Percentiles rank a stretch among this genome's conserved stretches.
phyloP scores from a whole-genome alignment of 2,888 invertebrate species.

The Microctonus hyperodae region DNA sequence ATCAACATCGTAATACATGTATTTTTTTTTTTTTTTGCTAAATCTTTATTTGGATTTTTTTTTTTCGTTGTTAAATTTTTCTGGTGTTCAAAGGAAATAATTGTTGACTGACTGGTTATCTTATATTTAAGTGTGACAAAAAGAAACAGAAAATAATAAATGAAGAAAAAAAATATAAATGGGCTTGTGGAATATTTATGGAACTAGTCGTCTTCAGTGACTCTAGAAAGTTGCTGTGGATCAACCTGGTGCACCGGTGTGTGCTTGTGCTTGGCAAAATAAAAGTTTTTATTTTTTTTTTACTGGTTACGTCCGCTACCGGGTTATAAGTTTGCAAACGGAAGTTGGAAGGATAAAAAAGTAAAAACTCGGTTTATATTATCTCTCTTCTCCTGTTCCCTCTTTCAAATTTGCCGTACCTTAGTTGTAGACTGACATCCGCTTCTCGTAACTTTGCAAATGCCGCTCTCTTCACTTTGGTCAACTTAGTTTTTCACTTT shows the following conservation, averaged over 20 bases:
- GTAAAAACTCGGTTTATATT: conserved; percentile 21
- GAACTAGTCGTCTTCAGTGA: conserved; percentile 28
- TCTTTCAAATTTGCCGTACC: not conserved
- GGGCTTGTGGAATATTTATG: conserved; percentile 27
- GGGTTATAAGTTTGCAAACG: conserved; percentile 32
- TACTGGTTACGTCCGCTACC: conserved; percentile 19
- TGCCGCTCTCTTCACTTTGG: conserved; percentile 39
- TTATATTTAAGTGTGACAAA: not conserved
- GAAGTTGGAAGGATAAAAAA: conserved; percentile 25
- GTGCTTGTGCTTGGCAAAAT: conserved; percentile 24
- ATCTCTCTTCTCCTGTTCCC: conserved; percentile 6
- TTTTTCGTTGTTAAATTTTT: not conserved
- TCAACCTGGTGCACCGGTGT: conserved; percentile 22
- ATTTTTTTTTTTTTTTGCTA: too few species aligned
- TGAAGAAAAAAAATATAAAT: not conserved
- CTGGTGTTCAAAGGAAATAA: not conserved
- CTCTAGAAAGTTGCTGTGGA: conserved; percentile 27
- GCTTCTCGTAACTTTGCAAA: conserved; percentile 42
- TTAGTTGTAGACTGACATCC: not conserved
- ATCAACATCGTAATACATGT: not conserved
- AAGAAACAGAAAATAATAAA: not conserved
- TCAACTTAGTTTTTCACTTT: conserved; percentile 46
- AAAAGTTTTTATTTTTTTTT: conserved; percentile 33
- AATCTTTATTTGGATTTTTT: not conserved
- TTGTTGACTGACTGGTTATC: too few species aligned